These are phyloP conservation scores for Isichthys henryi DNA, from an alignment of 2,113 vertebrate species.

Conservation along the genomic window DNA sequence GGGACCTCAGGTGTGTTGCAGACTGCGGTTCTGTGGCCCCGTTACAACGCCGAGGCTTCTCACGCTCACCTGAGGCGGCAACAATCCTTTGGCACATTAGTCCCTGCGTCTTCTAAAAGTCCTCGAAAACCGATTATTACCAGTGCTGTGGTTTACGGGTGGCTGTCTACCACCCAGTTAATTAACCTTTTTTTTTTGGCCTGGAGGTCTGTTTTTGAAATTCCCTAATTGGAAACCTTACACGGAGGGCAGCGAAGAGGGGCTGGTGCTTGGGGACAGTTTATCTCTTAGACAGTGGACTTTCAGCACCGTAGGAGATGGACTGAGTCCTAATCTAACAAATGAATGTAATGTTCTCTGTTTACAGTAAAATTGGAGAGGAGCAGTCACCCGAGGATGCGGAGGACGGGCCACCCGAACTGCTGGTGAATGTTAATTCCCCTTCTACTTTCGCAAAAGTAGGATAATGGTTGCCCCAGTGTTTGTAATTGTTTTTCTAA, in stretches of 20 bases:
- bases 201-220: neutral
- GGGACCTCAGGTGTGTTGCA: conserved; percentile 80
- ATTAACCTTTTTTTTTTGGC: neutral
- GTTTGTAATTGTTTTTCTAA: neutral
- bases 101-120: neutral
- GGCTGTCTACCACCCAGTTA: neutral
- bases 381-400: conserved; percentile 96
- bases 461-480: neutral
- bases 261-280: neutral
- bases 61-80: too few species aligned
- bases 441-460: neutral
- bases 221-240: neutral
- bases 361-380: conserved; percentile 89
- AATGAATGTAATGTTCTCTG: neutral
- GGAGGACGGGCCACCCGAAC: conserved; percentile 94
- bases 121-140: neutral
- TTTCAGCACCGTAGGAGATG: neutral
- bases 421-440: conserved; percentile 71
- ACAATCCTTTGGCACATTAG: too few species aligned
- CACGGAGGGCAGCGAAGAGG: neutral
- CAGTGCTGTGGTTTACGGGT: neutral
- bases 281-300: neutral
- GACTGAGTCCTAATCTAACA: neutral
- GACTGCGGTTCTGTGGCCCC: neutral
- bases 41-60: neutral